Evolutionary conservation across 2,888 invertebrate genomes (phyloP), one percentile per base, ranked within the genome.

Genomic region (Muschampia plurimacula): DNA sequence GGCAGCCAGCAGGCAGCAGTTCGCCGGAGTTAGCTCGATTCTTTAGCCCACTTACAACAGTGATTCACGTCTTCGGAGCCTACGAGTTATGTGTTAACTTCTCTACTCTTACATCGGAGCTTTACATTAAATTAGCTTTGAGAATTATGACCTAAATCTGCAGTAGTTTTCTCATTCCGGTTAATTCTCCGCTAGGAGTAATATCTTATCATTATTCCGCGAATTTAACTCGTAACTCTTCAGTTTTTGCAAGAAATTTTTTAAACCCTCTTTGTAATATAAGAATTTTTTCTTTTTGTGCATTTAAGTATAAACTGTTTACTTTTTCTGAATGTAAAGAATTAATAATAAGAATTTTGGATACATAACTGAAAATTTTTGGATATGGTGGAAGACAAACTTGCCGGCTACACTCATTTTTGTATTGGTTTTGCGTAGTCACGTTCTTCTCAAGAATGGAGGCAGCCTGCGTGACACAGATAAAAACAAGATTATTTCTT

Each of bases 371-470:
- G 0, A 2, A 32, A 32, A 41, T 5, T 41, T 6, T 41, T 2
- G 9, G 9, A 28, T 4, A 57, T 10, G 5, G n/a, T n/a, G 7
- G 28, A 28, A 28, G 12, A 57, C 57, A 57, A 57, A 55, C 22
- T 7, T 22, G 6, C 28, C 28, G 28, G 28, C 7, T 57, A 28
- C 57, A 28, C 12, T 57, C 28, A 57, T 57, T 57, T 57, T 57
- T 28, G 57, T 57, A 57, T 57, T 57, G 28, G 57, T 57, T 57
- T 57, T 57, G 57, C 57, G 57, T 4, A 28, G 57, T 57, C 57
- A 57, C 57, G 57, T 57, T 28, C 57, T 57, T 0, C 28, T 12
- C 28, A 57, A 57, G 57, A 57, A 57, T 57, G 57, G 57, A 57
- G 57, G 57, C 57, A 12, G 57, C 57, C 57, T 57, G 57, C 57